phyloP scores from a whole-genome alignment of 2,113 vertebrate genomes.

The Apeltes quadracus region DNA sequence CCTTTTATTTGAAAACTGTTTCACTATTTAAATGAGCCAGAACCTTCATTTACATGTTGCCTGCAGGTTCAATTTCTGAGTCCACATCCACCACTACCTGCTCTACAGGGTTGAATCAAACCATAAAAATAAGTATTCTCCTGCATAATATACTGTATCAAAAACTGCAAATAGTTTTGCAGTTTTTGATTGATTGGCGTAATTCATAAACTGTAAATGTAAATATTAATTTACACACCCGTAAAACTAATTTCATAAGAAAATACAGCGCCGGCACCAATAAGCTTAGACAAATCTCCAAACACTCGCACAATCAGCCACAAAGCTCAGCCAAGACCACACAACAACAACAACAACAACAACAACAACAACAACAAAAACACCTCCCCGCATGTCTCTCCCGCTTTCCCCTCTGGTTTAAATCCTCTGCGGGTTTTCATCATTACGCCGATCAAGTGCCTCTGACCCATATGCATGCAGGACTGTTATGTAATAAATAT shows the following conservation, averaged over 20 bases:
- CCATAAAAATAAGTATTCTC: neutral
- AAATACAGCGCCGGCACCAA: neutral
- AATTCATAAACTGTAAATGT: neutral
- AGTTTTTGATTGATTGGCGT: neutral
- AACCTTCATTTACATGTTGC: neutral
- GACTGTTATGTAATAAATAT: slow-evolving; percentile 57
- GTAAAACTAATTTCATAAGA: too few species aligned
- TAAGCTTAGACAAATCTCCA: neutral
- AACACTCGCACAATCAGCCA: slow-evolving; percentile 11
- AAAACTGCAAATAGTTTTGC: too few species aligned
- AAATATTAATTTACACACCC: neutral
- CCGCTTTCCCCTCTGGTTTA: slow-evolving; percentile 21
- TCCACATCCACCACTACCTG: neutral
- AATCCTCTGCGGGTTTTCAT: slow-evolving; percentile 52
- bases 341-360: neutral
- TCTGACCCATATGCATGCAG: slow-evolving; percentile 52
- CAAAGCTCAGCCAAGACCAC: slow-evolving; percentile 15
- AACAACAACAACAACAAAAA: neutral
- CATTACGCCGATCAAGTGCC: slow-evolving; percentile 53
- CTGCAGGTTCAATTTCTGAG: neutral
- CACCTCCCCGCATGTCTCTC: slow-evolving; percentile 6
- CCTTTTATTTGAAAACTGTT: too few species aligned
- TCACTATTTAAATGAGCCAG: neutral
- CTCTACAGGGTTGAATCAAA: neutral
- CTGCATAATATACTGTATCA: neutral